phyloP scores from a whole-genome alignment of 2,888 invertebrate genomes.

The Leucophenga montana region DNA sequence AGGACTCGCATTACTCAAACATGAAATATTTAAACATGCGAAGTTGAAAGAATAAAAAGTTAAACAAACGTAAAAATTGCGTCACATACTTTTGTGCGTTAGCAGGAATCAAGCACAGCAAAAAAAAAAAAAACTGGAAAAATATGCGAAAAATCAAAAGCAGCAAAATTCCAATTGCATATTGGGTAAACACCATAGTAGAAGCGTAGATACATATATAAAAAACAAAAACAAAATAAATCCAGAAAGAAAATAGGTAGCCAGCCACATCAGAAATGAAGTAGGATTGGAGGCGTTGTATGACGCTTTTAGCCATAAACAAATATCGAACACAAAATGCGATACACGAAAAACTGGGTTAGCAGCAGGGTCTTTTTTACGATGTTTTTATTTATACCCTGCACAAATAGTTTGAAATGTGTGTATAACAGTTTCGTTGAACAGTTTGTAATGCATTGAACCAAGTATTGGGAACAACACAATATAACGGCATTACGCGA shows the following conservation, averaged over 20 bases:
- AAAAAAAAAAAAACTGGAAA: slow-evolving; percentile 5
- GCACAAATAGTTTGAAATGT: too few relatives aligned
- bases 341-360: slow-evolving; percentile 1
- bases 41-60: slow-evolving; percentile 17
- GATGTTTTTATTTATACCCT: background rate
- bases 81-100: slow-evolving; percentile 2
- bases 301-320: slow-evolving; percentile 3
- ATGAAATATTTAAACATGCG: slow-evolving; percentile 43
- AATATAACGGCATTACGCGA: too few relatives aligned
- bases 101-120: background rate
- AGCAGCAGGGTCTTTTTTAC: background rate
- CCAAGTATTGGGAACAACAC: too few relatives aligned
- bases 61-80: slow-evolving; percentile 8
- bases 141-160: slow-evolving; percentile 15
- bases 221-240: background rate
- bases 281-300: background rate
- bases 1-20: slow-evolving; percentile 52
- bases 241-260: background rate
- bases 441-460: too few relatives aligned
- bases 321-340: slow-evolving; percentile 13
- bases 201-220: background rate
- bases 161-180: slow-evolving; percentile 19
- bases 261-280: background rate
- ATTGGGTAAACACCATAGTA: background rate
- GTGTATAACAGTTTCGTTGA: too few relatives aligned